phyloP scores from a whole-genome alignment of 2,797 vertebrate species.

The Dipus sagitta region DNA sequence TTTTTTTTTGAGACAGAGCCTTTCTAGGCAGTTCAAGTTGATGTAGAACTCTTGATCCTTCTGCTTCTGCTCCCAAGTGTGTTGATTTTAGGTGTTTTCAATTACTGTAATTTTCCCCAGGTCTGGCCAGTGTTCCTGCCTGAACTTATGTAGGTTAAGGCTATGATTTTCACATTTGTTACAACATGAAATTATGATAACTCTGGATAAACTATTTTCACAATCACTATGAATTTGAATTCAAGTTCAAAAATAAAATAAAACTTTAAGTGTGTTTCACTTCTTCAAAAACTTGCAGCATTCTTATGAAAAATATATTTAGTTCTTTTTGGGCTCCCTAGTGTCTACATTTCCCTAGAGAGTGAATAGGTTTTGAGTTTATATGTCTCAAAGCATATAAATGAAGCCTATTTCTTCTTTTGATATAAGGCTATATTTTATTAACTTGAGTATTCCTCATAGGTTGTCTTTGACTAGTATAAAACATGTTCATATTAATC shows the following conservation, averaged over 20 bases:
- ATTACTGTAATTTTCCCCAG: not conserved
- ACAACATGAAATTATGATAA: not conserved
- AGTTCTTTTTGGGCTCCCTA: not conserved
- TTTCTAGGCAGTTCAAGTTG: too few species aligned
- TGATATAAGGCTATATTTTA: conserved; percentile 2
- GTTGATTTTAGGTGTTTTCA: too few species aligned
- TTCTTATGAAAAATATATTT: not conserved
- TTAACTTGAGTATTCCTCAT: not conserved
- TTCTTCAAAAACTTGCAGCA: not conserved
- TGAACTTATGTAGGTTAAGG: not conserved
- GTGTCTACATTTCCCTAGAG: not conserved
- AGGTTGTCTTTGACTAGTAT: not conserved
- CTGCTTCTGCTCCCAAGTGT: too few species aligned
- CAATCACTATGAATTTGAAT: not conserved
- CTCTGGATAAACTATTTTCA: not conserved
- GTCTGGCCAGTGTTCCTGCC: not conserved
- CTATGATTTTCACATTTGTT: not conserved
- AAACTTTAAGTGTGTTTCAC: not conserved
- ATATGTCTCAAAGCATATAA: not conserved
- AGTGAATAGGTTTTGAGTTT: not conserved
- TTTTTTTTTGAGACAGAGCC: too few species aligned
- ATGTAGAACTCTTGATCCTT: too few species aligned
- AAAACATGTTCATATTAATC: not conserved
- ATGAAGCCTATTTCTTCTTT: not conserved
- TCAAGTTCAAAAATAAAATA: not conserved